phyloP scores from a whole-genome alignment of 2,888 invertebrate species.

The Metacarcinus magister region DNA sequence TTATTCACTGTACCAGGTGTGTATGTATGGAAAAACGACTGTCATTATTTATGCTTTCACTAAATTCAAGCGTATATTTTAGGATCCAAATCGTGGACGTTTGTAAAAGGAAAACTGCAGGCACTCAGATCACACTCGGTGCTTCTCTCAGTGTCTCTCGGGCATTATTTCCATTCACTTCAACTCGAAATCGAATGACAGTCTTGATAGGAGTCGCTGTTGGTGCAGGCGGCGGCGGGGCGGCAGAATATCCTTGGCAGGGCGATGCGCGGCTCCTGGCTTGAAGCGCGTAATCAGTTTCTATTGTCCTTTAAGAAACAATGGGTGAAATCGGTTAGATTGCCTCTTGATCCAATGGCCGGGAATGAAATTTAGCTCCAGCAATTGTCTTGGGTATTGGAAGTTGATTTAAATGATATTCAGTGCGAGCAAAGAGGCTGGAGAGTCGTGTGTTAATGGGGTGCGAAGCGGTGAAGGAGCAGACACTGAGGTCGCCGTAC shows the following conservation, averaged over 20 bases:
- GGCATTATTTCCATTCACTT: slow-evolving; percentile 26
- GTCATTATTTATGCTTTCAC: background rate
- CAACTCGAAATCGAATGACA: slow-evolving; percentile 12
- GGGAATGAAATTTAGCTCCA: slow-evolving; percentile 60
- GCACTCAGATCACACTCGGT: slow-evolving; percentile 6
- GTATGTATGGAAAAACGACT: background rate
- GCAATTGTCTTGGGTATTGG: slow-evolving; percentile 63
- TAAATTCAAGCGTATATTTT: background rate
- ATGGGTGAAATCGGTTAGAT: slow-evolving; percentile 67
- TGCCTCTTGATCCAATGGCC: slow-evolving; percentile 63
- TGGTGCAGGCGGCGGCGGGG: background rate
- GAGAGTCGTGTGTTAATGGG: slow-evolving; percentile 31
- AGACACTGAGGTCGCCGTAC: background rate
- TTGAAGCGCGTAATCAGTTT: slow-evolving; percentile 64
- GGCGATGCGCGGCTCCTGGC: slow-evolving; percentile 22
- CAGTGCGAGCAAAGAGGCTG: slow-evolving; percentile 31
- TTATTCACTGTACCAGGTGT: background rate
- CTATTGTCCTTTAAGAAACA: slow-evolving; percentile 73
- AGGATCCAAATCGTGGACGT: background rate
- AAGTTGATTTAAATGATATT: slow-evolving; percentile 65
- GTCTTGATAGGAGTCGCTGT: slow-evolving; percentile 7
- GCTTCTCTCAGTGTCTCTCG: background rate
- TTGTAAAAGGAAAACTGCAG: background rate
- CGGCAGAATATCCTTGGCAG: background rate
- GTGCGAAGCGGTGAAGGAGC: background rate